Base-by-base conservation (phyloP, 2,113 vertebrate species). In the Felis chaus region DNA sequence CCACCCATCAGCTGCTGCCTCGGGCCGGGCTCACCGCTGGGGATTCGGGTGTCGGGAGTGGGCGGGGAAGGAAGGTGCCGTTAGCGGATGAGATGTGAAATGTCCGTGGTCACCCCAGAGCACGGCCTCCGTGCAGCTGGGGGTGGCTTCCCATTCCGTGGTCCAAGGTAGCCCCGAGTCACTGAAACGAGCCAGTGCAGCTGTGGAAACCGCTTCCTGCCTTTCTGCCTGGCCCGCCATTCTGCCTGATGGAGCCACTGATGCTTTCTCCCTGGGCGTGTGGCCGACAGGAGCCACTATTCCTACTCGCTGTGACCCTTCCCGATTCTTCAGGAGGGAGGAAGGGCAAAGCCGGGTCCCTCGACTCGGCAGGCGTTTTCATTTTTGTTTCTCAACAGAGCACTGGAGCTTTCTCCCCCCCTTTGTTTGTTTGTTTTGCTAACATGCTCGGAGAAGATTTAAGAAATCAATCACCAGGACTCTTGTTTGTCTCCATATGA, bases 41-140 rank as follows among this genome's bases (percentile, higher is more conserved):
- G 68, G 31, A 33, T 11, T 16, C 4, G 0, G 27, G 1, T 4
- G 0, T n/a, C 4, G 0, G 0, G 66, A 16, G 0, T 21, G 88
- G 41, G 13, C 57, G 4, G 33, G 81, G 15, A n/a, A 41, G 25
- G 68, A 39, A 66, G 82, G 39, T 25, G 13, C 31, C 7, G 1
- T 2, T 1, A 41, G 29, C 21, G 1, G 31, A 7, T 4, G 45
- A 66, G 73, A 73, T 16, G 45, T 7, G 57, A 55, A 13, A 29
- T 27, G 41, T 45, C 88, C 29, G 11, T 1, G 18, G 61, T 18
- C 12, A 9, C 4, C 66, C 69, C 78, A 36, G 61, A 23, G 61
- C 21, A 5, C 82, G 50, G 89, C 7, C 39, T 68, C 36, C 31
- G 31, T 7, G 21, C 10, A 1, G 83, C 55, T 39, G 21, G 45